These are phyloP conservation scores for Linepithema humile DNA, from an alignment of 1,140 invertebrate genomes.

Conservation along the genomic window DNA sequence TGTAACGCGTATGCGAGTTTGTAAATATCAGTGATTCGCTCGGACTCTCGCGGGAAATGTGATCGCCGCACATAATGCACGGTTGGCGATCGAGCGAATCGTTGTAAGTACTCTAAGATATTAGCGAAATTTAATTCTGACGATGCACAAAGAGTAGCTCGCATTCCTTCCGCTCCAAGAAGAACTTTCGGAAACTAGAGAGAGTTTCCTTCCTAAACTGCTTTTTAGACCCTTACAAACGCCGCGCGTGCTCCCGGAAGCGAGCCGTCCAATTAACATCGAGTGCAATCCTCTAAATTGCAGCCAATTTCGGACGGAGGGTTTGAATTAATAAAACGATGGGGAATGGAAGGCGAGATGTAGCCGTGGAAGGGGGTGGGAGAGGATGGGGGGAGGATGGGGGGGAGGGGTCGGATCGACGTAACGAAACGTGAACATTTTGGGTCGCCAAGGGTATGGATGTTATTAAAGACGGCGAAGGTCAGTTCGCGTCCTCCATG, in stretches of 20 bases:
- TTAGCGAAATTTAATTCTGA: constrained; percentile 1
- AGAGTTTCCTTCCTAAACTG: constrained; percentile 8
- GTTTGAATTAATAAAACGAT: not conserved
- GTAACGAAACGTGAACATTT: constrained; percentile 25
- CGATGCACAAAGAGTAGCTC: not conserved
- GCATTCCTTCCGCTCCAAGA: not conserved
- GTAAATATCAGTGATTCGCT: too few relatives aligned
- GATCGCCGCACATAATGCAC: not conserved
- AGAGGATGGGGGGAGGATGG: not conserved
- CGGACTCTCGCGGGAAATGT: not conserved
- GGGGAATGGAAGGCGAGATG: not conserved
- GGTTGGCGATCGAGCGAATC: not conserved
- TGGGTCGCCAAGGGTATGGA: not conserved
- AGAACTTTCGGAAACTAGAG: not conserved
- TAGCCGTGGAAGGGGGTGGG: too few relatives aligned
- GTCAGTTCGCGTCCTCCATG: constrained; percentile 54
- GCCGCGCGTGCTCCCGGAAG: not conserved
- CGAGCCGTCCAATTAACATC: constrained; percentile 1
- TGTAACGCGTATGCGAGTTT: too few relatives aligned
- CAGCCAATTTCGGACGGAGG: not conserved
- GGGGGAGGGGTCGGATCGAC: not conserved
- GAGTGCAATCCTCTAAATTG: constrained; percentile 5
- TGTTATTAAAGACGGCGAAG: constrained; percentile 53
- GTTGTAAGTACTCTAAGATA: too few relatives aligned
- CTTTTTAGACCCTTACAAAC: not conserved